phyloP scores from a whole-genome alignment of 92 coral and sea anemone genomes.

The Paramuricea clavata region DNA sequence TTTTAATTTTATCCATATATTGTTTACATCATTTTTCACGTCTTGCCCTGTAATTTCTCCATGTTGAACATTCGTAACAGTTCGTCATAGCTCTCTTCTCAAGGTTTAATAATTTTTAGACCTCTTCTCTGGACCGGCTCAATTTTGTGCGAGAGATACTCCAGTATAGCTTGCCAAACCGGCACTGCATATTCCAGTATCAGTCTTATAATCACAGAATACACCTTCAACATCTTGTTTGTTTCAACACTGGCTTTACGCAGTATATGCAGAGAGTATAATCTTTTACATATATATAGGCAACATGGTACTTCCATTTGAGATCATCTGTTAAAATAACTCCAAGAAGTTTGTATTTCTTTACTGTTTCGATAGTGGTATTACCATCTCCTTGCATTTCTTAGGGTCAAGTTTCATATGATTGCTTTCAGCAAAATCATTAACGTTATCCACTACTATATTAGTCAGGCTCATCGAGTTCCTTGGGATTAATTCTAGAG shows the following conservation, averaged over 20 bases:
- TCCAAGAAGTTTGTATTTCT: neutral
- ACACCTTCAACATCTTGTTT: no score
- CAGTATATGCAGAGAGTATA: no score
- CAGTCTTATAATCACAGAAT: neutral
- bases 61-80: no score
- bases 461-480: no score
- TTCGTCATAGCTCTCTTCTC: no score
- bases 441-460: conserved; percentile 26
- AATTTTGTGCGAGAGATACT: neutral
- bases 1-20: no score
- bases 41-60: no score
- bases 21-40: no score
- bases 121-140: neutral
- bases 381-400: neutral
- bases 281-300: neutral
- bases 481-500: no score
- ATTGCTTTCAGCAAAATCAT: conserved; percentile 39
- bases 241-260: neutral
- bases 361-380: neutral
- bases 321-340: neutral
- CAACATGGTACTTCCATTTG: neutral
- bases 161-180: neutral
- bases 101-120: no score
- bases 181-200: neutral
- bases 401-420: conserved; percentile 28